Conservation (phyloP, 2,113 vertebrate genomes). For the Dasyprocta punctata region DNA sequence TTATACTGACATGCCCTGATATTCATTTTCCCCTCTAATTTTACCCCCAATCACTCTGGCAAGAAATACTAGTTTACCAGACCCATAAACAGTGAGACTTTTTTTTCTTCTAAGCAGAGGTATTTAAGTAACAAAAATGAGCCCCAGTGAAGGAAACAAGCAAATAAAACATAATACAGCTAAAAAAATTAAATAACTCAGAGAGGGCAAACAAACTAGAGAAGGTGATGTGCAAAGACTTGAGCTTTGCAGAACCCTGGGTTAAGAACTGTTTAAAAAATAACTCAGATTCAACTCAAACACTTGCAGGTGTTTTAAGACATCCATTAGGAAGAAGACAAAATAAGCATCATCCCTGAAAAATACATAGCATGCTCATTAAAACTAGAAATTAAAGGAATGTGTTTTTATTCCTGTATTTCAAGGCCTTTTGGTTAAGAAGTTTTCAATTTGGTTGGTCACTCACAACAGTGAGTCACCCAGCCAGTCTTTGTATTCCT, state of each 20-base stretch:
- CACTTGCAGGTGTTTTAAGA: not conserved
- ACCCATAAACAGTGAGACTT: not conserved
- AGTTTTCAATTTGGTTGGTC: slow-evolving; percentile 46
- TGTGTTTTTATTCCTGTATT: not conserved
- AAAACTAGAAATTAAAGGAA: slow-evolving; percentile 21
- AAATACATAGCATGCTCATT: not conserved
- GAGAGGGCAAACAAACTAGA: not conserved
- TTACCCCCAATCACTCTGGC: not conserved
- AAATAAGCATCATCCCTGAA: not conserved
- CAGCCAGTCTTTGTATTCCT: not conserved
- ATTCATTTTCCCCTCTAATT: not conserved
- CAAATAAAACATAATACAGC: not conserved
- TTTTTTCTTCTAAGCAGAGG: not conserved
- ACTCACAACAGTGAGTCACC: slow-evolving; percentile 56
- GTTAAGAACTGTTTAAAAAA: not conserved
- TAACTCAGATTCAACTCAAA: not conserved
- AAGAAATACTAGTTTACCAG: not conserved
- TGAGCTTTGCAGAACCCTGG: not conserved
- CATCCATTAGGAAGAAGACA: not conserved
- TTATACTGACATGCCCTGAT: not conserved
- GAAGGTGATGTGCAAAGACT: not conserved
- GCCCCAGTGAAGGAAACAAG: not conserved
- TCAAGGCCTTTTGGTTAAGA: slow-evolving; percentile 42
- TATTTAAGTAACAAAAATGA: not conserved
- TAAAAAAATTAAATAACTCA: not conserved